These are phyloP conservation scores for Ophioderma brevispina DNA, from an alignment of 35 echinoderm and acorn worm genomes.

Conservation along the genomic window DNA sequence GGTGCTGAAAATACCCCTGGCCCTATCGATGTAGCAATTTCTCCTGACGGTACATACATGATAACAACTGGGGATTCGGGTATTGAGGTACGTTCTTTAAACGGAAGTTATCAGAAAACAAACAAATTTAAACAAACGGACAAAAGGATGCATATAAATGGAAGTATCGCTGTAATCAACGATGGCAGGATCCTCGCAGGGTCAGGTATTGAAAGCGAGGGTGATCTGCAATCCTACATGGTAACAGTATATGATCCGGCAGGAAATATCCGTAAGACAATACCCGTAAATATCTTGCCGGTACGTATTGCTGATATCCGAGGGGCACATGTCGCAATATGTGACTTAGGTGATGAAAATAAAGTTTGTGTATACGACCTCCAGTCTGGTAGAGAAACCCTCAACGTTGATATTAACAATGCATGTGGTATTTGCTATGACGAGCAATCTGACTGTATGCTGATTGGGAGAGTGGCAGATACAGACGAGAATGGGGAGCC, in stretches of 20 bases:
- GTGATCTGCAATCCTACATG: background rate
- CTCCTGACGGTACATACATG: background rate
- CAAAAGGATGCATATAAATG: background rate
- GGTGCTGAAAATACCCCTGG: too few species aligned
- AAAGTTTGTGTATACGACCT: background rate
- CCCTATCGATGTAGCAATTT: background rate
- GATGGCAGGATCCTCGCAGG: background rate
- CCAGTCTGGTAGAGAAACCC: background rate
- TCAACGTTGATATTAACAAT: background rate
- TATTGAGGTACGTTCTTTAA: background rate
- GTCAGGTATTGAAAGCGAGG: background rate
- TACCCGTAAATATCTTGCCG: background rate
- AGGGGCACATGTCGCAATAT: background rate
- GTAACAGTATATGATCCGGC: background rate
- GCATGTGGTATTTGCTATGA: background rate
- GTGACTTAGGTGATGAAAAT: background rate
- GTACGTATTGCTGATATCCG: background rate
- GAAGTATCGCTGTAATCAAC: background rate
- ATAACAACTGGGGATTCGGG: background rate
- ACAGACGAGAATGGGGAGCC: background rate
- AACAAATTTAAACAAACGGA: background rate
- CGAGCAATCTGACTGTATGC: background rate
- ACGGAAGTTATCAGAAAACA: background rate
- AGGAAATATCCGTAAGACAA: background rate
- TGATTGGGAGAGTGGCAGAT: background rate